These are phyloP conservation scores for Oxystoma pomonae DNA, from an alignment of 2,888 invertebrate species.

Conservation along the genomic window DNA sequence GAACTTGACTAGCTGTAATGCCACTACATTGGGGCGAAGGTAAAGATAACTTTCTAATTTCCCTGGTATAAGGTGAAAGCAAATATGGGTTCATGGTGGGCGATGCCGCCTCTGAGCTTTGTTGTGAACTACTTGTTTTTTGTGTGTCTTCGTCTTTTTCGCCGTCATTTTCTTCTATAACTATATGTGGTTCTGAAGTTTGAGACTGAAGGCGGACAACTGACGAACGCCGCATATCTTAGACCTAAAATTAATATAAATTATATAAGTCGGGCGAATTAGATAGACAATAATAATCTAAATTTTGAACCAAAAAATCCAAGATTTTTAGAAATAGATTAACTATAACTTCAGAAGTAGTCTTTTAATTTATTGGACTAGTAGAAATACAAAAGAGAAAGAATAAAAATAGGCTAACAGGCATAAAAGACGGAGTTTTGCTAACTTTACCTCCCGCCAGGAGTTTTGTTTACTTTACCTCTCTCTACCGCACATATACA, in stretches of 20 bases:
- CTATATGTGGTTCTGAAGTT: conserved; percentile 68
- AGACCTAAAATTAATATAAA: neutral
- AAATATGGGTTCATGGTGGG: conserved; percentile 71
- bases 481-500: too few species aligned
- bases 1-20: conserved; percentile 82
- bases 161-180: conserved; percentile 74
- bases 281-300: too few species aligned
- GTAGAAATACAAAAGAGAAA: too few species aligned
- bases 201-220: conserved; percentile 56
- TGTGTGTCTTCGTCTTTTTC: conserved; percentile 51
- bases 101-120: conserved; percentile 70
- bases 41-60: conserved; percentile 75
- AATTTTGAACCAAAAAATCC: too few species aligned
- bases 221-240: conserved; percentile 60
- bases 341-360: too few species aligned
- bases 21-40: conserved; percentile 83
- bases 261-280: too few species aligned
- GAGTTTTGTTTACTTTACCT: too few species aligned
- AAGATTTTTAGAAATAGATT: too few species aligned
- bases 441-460: too few species aligned
- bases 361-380: too few species aligned
- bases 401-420: too few species aligned
- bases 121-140: conserved; percentile 50
- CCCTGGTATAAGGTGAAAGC: conserved; percentile 70
- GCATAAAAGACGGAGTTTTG: too few species aligned